phyloP scores from a whole-genome alignment of 2,888 invertebrate species.

The Chymomyza amoena region DNA sequence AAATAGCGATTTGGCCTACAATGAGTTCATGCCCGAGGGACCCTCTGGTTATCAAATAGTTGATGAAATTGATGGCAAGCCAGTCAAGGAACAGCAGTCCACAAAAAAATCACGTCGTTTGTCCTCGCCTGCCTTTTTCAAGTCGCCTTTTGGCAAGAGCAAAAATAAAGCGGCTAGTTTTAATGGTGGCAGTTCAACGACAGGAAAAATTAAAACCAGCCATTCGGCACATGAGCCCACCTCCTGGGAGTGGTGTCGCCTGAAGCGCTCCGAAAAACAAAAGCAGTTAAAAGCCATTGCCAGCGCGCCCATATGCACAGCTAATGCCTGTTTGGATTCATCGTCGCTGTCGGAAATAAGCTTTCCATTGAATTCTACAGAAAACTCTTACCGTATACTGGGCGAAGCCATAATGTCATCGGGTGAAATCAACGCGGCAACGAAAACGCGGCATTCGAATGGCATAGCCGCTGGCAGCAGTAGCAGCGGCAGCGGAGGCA shows the following conservation, averaged over 20 bases:
- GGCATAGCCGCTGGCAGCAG: conserved; percentile 43
- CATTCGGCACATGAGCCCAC: conserved; percentile 76
- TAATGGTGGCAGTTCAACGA: conserved; percentile 41
- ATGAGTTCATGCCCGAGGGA: conserved; percentile 78
- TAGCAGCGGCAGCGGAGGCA: conserved; percentile 71
- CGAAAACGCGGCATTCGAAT: conserved; percentile 38
- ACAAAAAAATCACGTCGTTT: conserved; percentile 80
- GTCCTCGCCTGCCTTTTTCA: conserved; percentile 82
- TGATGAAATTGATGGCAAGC: conserved; percentile 46
- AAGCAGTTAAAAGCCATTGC: conserved; percentile 37
- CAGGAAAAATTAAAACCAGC: conserved; percentile 40
- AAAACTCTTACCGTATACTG: conserved; percentile 76
- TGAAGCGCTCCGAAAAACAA: conserved; percentile 67
- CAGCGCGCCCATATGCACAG: neutral
- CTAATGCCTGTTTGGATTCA: conserved; percentile 52
- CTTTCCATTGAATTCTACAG: conserved; percentile 70
- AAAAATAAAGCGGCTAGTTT: conserved; percentile 50
- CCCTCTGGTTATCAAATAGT: conserved; percentile 75
- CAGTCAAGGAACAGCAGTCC: conserved; percentile 32
- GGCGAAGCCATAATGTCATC: conserved; percentile 73
- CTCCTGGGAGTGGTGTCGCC: conserved; percentile 79
- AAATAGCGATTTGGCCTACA: conserved; percentile 78
- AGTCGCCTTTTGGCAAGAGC: conserved; percentile 81
- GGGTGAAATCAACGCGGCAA: conserved; percentile 45
- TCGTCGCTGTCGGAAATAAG: conserved; percentile 75